Conservation (phyloP, 2,888 invertebrate species). For the Scaeva pyrastri region DNA sequence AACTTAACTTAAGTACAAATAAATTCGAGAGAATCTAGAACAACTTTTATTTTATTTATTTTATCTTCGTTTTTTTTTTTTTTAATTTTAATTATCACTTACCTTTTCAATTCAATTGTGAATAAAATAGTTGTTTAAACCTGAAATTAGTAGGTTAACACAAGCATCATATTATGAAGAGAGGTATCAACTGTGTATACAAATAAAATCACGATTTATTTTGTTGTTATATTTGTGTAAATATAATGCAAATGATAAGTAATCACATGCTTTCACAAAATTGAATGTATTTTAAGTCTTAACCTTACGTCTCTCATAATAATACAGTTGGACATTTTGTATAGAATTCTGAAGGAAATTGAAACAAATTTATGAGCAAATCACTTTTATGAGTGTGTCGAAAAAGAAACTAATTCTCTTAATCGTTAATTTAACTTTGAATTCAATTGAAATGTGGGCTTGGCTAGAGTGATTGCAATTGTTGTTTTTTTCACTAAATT, state of each 20-base stretch:
- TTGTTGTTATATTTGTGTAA: slow-evolving; percentile 37
- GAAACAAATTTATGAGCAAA: background rate
- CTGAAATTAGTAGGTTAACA: slow-evolving; percentile 55
- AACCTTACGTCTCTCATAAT: background rate
- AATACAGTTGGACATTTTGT: background rate
- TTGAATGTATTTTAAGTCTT: background rate
- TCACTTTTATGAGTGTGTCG: too few species aligned
- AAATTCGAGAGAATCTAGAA: slow-evolving; percentile 42
- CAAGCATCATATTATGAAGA: background rate
- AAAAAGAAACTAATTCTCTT: too few species aligned
- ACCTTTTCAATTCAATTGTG: slow-evolving; percentile 16
- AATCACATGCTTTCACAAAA: slow-evolving; percentile 41
- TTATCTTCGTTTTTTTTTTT: background rate
- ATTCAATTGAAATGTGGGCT: too few species aligned
- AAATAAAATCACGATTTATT: slow-evolving; percentile 40
- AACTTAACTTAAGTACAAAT: slow-evolving; percentile 4
- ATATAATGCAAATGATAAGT: slow-evolving; percentile 10
- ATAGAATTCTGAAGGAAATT: background rate
- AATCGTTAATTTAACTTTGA: too few species aligned
- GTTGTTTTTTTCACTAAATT: too few species aligned
- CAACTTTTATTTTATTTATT: slow-evolving; percentile 38
- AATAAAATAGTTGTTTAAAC: slow-evolving; percentile 42
- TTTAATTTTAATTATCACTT: background rate
- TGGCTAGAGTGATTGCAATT: too few species aligned
- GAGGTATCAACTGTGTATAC: background rate